Evolutionary conservation across 2,888 invertebrate species (phyloP), one percentile per base, ranked within the genome.

Genomic region (Drosophila suboccidentalis): DNA sequence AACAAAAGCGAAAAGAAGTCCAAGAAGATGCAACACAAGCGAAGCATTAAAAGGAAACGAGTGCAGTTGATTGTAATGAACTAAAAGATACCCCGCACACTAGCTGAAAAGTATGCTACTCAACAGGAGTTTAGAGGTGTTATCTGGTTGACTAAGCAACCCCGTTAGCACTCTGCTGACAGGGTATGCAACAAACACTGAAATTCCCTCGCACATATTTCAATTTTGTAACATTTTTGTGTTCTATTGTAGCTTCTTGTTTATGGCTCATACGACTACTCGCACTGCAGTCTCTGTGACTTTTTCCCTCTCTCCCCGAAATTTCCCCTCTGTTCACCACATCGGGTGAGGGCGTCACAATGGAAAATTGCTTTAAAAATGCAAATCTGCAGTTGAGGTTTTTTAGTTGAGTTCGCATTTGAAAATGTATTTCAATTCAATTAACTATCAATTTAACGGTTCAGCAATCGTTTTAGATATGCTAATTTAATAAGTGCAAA

Each of bases 321-420:
- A 44, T 44, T 2, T 8, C 9, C 34, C 32, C 32, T n/a, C 32
- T n/a, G 46, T 39, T 38, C 22, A 0, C 22, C 22, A 29, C 10
- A 9, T 46, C 39, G 15, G 26, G 39, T 3, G 46, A 15, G 61
- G 46, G 46, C 13, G 39, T 22, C 9, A 44, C 38, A 51, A 43
- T 58, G 63, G 68, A 75, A 75, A 83, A 87, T 87, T 85, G 74
- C 82, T 79, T 87, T 82, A 82, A 77, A 82, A 71, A 85, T 88
- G 72, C 61, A 76, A 76, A 75, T 66, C 26, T 68, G 26, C 29
- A 15, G 13, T 29, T 29, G 5, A 3, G 19, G 26, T 41, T 58
- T 57, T 26, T 11, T 17, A n/a, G 26, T 58, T 41, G 1, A n/a
- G 32, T n/a, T 36, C 34, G 11, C 15, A 11, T 17, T 78, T 65